Evolutionary conservation across 2,113 vertebrate genomes (phyloP).

Genomic region (Microcebus murinus): DNA sequence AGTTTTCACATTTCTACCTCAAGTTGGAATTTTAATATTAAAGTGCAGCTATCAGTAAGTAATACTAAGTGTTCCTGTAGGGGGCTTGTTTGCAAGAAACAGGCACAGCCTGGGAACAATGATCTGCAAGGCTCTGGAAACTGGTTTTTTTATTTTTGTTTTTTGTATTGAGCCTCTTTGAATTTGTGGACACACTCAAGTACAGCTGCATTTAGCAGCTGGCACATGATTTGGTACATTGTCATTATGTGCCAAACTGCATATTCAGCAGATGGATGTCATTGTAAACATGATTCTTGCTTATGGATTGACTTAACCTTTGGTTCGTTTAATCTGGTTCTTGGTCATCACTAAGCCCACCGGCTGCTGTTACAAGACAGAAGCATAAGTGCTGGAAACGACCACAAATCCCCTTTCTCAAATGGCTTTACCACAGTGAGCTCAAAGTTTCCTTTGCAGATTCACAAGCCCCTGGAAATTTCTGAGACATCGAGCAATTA

Average conservation of each 20-base stretch:
- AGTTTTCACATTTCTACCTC: neutral
- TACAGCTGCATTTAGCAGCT: neutral
- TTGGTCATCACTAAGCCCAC: neutral
- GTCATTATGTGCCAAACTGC: neutral
- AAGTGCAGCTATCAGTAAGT: neutral
- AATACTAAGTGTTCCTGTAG: neutral
- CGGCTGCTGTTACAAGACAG: neutral
- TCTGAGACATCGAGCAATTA: constrained; percentile 54
- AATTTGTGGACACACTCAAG: neutral
- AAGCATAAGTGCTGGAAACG: neutral
- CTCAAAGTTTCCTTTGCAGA: neutral
- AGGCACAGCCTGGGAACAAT: neutral
- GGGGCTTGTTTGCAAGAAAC: neutral
- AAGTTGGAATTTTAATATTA: neutral
- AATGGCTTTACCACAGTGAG: neutral
- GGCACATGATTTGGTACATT: neutral
- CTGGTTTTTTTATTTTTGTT: neutral
- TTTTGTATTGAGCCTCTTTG: neutral
- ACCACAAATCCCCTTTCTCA: neutral
- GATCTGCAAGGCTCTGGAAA: neutral
- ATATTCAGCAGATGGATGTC: neutral
- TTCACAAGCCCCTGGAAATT: constrained; percentile 15
- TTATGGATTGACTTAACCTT: neutral
- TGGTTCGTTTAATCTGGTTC: neutral
- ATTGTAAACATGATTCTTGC: neutral